Conservation (phyloP, 2,888 invertebrate genomes). For the Philereme transversata region DNA sequence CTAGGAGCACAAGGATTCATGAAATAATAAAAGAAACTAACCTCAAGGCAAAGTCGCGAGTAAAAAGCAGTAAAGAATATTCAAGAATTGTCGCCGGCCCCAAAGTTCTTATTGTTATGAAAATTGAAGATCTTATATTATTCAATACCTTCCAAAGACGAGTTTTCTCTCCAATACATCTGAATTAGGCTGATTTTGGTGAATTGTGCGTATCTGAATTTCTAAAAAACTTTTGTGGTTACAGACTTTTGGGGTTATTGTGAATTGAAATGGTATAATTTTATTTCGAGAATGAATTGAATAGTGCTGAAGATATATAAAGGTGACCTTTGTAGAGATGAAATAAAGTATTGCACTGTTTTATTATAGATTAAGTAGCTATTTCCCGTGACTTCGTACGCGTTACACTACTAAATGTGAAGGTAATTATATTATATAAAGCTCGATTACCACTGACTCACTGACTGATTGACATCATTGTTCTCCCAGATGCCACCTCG, state of each 20-base stretch:
- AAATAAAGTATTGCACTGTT: no score
- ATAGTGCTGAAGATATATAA: not conserved
- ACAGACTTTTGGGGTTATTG: conserved; percentile 9
- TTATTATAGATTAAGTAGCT: no score
- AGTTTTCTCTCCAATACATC: conserved; percentile 33
- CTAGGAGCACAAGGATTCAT: no score
- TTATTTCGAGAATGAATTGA: not conserved
- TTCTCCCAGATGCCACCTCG: no score
- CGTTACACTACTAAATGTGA: no score
- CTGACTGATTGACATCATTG: no score
- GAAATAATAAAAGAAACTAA: no score
- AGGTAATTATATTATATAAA: no score
- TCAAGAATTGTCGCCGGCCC: conserved; percentile 11
- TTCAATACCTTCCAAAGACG: conserved; percentile 31
- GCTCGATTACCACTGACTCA: no score
- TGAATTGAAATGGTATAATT: conserved; percentile 16
- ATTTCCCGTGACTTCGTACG: no score
- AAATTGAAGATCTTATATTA: conserved; percentile 31
- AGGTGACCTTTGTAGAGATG: no score
- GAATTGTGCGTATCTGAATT: conserved; percentile 13
- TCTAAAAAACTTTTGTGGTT: conserved; percentile 15
- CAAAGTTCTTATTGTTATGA: conserved; percentile 25
- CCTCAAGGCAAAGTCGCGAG: not conserved
- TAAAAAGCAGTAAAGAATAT: conserved; percentile 9
- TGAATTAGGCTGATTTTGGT: conserved; percentile 33